A percentile compares a stretch with the other conserved stretches of the same genome.
Conservation (phyloP, 1,140 invertebrate genomes). For the Diorhabda carinulata region DNA sequence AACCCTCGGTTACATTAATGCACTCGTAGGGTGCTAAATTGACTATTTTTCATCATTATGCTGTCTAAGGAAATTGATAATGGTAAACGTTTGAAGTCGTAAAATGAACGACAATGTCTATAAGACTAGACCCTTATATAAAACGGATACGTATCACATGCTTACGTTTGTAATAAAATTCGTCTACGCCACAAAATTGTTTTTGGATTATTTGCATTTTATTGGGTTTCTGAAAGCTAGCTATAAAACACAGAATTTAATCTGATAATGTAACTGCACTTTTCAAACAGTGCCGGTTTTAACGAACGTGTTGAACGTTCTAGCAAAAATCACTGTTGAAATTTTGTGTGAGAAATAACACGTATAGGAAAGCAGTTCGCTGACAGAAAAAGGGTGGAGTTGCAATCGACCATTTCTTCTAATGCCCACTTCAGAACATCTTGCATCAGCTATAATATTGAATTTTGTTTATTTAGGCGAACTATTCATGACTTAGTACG, state of each 20-base stretch:
- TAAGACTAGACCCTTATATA: background rate
- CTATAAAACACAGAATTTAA: background rate
- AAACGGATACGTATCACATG: background rate
- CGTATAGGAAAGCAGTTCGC: no score
- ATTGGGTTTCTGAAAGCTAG: background rate
- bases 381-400: no score
- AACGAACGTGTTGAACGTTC: no score
- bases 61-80: background rate
- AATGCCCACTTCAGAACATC: no score
- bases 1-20: no score
- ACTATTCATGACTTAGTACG: no score
- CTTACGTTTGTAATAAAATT: background rate
- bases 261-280: background rate
- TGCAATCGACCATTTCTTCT: no score
- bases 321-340: no score
- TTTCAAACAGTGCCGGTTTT: no score
- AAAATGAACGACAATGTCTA: background rate
- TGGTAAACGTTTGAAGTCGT: background rate
- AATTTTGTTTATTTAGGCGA: no score
- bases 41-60: constrained; percentile 2
- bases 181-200: background rate
- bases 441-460: no score
- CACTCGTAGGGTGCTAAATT: background rate
- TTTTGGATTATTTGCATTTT: constrained; percentile 3
- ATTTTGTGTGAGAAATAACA: no score